Evolutionary conservation across 2,888 invertebrate genomes (phyloP), one percentile per base, ranked within the genome.

Genomic region (Pheosia tremula): DNA sequence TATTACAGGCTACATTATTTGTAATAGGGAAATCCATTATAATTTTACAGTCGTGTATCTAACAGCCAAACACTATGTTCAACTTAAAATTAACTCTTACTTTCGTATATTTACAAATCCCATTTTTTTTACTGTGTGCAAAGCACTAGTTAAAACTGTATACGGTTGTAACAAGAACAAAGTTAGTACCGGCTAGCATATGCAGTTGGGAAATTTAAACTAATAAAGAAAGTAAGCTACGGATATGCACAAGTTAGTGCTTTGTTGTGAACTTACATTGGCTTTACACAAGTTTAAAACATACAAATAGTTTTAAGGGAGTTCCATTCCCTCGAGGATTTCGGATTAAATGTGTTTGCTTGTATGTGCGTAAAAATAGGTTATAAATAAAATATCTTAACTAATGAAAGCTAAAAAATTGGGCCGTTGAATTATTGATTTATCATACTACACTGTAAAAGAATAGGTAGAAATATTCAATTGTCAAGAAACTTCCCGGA

Each of bases 181-280:
- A 79, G 72, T 78, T 81, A 73, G 74, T 80, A 80, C 77, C 38
- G 79, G 76, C 80, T 82, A 78, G 79, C 80, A 83, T 77, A 84
- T 81, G 80, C 81, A 84, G 82, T 80, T 80, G 80, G 78, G 78
- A 87, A 89, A 86, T 88, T 90, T 89, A 85, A 88, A 88, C 89
- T 90, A 88, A 87, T 85, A 84, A 88, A 86, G 87, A 86, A 89
- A 87, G 88, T 85, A 84, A 86, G 84, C 80, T 79, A 75, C 77
- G 78, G 77, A 84, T 81, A 84, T 84, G 81, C 80, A 77, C 74
- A 85, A 85, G 83, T 83, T 84, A 81, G 82, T 78, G 79, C 75
- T 84, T 89, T 85, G 86, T 87, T 88, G 83, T 81, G 77, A 90
- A 88, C 80, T 89, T 83, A 79, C 72, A 83, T 82, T 78, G 80